Base-by-base conservation (phyloP, 2,888 invertebrate genomes). In the Pandemis cinnamomeana region DNA sequence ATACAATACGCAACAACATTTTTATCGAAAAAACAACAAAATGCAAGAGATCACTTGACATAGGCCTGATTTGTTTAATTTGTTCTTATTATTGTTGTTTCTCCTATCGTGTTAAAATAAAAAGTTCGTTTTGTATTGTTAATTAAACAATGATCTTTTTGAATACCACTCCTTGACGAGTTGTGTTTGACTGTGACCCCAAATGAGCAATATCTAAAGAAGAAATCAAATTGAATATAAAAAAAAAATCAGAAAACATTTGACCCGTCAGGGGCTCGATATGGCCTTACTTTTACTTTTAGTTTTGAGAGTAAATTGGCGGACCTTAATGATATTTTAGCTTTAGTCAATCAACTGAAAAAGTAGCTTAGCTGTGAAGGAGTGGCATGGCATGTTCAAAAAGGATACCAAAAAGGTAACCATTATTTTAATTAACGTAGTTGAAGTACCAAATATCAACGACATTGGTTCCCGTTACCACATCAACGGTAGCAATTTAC, bases 361-460 rank as follows among this genome's bases (percentile, higher is more conserved):
- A 53, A 15, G 7, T 11, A 27, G 8, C 4, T 63, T 13, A 44
- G 42, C 44, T 20, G 11, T 27, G 58, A 10, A 27, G 58, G 11
- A 27, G 53, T 55, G 53, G 15, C 11, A 55, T 20, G 8, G 15
- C 11, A 55, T 20, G 8, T 8, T 55, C 61, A 42, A 8, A n/a
- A 62, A 66, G 48, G n/a, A n/a, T 66, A 48, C 20, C 10, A 36
- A 64, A 0, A 58, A 15, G 11, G 63, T 44, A 11, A 46, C 42
- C 44, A 51, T 20, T 51, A 20, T 51, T 51, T 46, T 11, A n/a
- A 61, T 42, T 62, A 67, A 74, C 67, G 46, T 66, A 74, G 61
- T 66, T 67, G 46, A 71, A 60, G 67, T 61, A 66, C 15, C 67
- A 71, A 74, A 71, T 20, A 70, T 2, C 74, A 74, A 61, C 55